Evolutionary conservation across 2,888 invertebrate species (phyloP), one percentile per base, ranked within the genome.

Genomic region (Anthoptus insignis): DNA sequence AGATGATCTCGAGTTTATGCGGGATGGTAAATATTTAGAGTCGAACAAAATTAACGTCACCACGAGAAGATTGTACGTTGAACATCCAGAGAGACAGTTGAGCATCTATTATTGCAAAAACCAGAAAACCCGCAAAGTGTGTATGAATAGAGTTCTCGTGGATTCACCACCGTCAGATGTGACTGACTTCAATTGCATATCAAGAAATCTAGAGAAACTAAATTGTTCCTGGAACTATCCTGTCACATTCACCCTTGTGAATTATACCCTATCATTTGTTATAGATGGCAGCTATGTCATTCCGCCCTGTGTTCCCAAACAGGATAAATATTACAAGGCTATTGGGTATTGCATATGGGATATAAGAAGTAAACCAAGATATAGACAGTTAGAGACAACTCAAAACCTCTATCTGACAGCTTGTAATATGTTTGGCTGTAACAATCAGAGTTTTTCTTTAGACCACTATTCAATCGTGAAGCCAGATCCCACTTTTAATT

Each of bases 201-300:
- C 97, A 11, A 89, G 94, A 70, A 97, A 98, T 81, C 96, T 96
- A 88, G 94, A 96, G 59, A 94, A 94, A 74, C 87, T 98, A 73
- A 96, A 94, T 13, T 98, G 98, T 80, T 94, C 95, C 1, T 98
- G 97, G 96, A 94, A 94, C 0, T 90, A 93, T 50, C 95, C 95
- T 0, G 76, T 78, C 2, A 70, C 91, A 88, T 95, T 65, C 37
- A 85, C 82, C 70, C 74, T 71, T 34, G 81, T 84, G 29, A 81
- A 80, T 56, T 89, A 87, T 67, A 73, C 75, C 19, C 66, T 91
- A 32, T 81, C 83, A 54, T 88, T 86, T 69, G 72, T 79, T n/a
- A 69, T 82, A 7, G 77, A 86, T 70, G 82, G 80, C 7, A 78
- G 76, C 37, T 24, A 70, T 27, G 75, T 85, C 0, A 73, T 71